These are phyloP conservation scores for Pandemis cinnamomeana DNA, from an alignment of 2,888 invertebrate genomes.

Conservation along the genomic window DNA sequence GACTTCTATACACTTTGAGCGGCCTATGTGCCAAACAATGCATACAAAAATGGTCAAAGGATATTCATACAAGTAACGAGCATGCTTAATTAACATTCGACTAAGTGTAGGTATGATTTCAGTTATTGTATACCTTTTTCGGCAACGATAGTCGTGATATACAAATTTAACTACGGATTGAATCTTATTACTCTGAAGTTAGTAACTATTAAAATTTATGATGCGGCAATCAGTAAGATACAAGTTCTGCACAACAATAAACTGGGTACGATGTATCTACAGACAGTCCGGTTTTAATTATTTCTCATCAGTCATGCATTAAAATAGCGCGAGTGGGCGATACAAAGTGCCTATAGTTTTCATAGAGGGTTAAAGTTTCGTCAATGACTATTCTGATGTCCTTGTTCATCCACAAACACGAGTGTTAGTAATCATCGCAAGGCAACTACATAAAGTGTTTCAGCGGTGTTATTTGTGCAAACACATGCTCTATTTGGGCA, in stretches of 20 bases:
- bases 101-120: not conserved
- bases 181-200: not conserved
- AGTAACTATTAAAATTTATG: conserved; percentile 16
- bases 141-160: not conserved
- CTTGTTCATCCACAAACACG: not conserved
- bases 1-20: not conserved
- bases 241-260: conserved; percentile 4
- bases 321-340: not conserved
- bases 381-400: not conserved
- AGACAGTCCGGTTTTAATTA: conserved; percentile 1
- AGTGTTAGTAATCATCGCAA: conserved; percentile 15
- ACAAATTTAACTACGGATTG: not conserved
- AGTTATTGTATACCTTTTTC: not conserved
- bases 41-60: not conserved
- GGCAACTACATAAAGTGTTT: conserved; percentile 10
- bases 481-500: conserved; percentile 32
- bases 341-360: not conserved
- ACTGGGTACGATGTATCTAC: not conserved
- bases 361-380: not conserved
- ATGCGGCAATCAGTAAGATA: not conserved
- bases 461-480: conserved; percentile 15
- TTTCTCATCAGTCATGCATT: conserved; percentile 13
- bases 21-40: not conserved
- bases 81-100: conserved; percentile 17
- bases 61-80: not conserved